Conservation (phyloP, 2,113 vertebrate species). For the Rynchops niger region DNA sequence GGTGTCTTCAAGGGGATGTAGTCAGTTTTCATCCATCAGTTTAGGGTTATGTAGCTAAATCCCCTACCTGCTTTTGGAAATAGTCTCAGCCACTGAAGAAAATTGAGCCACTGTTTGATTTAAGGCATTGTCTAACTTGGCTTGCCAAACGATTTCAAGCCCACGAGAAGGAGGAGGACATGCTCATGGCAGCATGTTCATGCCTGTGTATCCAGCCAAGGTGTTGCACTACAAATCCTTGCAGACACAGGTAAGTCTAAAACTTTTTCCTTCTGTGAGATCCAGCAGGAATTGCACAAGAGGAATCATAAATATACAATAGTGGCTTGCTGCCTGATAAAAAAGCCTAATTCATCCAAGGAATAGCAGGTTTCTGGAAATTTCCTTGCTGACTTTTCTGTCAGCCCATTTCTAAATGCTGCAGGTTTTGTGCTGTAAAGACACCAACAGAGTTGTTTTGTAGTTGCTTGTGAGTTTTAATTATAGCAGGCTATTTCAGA, state of each 20-base stretch:
- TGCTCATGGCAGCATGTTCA: not conserved
- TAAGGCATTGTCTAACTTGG: not conserved
- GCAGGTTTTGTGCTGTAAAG: not conserved
- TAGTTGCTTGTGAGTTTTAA: constrained; percentile 15
- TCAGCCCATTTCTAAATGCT: constrained; percentile 6
- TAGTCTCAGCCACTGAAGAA: not conserved
- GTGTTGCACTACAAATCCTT: not conserved
- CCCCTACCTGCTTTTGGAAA: not conserved
- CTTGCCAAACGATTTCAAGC: not conserved
- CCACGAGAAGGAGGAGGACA: not conserved
- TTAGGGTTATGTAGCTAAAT: not conserved
- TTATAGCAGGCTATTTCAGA: constrained; percentile 18
- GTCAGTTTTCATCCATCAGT: not conserved
- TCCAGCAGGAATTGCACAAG: constrained; percentile 20
- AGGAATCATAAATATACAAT: constrained; percentile 49
- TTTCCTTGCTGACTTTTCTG: constrained; percentile 25
- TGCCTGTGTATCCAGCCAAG: not conserved
- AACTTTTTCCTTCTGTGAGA: not conserved
- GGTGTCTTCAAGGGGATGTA: not conserved
- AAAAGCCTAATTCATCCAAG: constrained; percentile 36
- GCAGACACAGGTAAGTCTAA: not conserved
- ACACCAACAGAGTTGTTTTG: constrained; percentile 14
- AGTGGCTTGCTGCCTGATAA: not conserved
- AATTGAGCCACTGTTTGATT: not conserved
- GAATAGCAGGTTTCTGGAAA: constrained; percentile 27